phyloP scores from a whole-genome alignment of 30 jellyfish, hydroid and myxozoan species.

The Euphysa ruthae region DNA sequence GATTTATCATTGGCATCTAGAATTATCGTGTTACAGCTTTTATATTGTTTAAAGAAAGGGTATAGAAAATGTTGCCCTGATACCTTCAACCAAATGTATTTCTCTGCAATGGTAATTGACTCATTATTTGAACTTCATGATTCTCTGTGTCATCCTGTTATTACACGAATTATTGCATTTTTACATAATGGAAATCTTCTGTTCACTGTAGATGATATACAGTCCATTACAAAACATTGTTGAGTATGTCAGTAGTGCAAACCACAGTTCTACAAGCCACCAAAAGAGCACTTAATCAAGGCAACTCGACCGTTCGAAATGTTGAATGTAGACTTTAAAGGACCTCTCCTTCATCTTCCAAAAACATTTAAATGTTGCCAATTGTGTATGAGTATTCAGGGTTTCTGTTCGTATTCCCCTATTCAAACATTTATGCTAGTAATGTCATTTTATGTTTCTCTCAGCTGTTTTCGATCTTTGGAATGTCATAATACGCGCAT shows the following conservation, averaged over 20 bases:
- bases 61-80: constrained; percentile 41
- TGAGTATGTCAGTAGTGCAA: constrained; percentile 28
- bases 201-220: constrained; percentile 4
- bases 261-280: constrained; percentile 17
- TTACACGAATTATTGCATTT: constrained; percentile 36
- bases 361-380: not conserved
- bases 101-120: not conserved
- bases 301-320: constrained; percentile 42
- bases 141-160: constrained; percentile 30
- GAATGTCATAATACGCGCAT: constrained; percentile 45
- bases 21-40: constrained; percentile 36
- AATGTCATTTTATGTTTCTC: constrained; percentile 11
- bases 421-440: not conserved
- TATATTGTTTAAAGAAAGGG: constrained; percentile 44
- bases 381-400: constrained; percentile 22
- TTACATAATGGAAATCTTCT: constrained; percentile 21
- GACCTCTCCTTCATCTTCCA: constrained; percentile 18
- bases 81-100: constrained; percentile 15
- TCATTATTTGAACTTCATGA: not conserved
- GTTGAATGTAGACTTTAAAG: constrained; percentile 17
- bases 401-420: constrained; percentile 16
- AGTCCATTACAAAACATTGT: not conserved
- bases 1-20: constrained; percentile 38
- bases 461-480: constrained; percentile 40
- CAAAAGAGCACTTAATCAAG: constrained; percentile 13